Base-by-base conservation (phyloP, 2,797 vertebrate genomes). In the Gymnopithys bicolor region DNA sequence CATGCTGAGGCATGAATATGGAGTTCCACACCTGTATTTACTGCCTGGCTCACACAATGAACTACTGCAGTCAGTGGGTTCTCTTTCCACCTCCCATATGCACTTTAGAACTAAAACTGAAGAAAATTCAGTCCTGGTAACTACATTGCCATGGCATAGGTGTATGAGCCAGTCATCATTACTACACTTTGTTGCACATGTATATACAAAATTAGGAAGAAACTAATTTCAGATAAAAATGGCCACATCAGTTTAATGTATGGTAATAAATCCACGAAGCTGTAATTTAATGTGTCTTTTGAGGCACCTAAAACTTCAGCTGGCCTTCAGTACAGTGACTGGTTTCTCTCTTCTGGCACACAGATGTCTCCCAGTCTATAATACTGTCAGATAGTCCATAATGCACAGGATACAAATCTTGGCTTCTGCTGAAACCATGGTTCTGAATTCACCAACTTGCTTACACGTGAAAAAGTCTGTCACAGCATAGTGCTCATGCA, bases 21-120 rank as follows among this genome's bases (percentile, higher is more conserved):
- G 95, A 96, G 91, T 91, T 94, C 87, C 84, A 92, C 94, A 91
- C 92, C 95, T 97, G 85, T 90, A 93, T 45, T 93, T 92, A 80
- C 91, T 88, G 87, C 84, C 74, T 95, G 43, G 52, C 83, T 96
- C 76, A 67, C 76, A 94, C 95, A 91, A 67, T 62, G 76, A 94
- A 64, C 76, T 49, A 39, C 25, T 67, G 82, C 69, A 86, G 76
- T 63, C 84, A 63, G 18, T 75, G 62, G 41, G 62, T 76, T 94
- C 45, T 62, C 82, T 66, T 84, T 64, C 77, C 69, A 94, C 56
- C 81, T 85, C 73, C 84, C 46, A 56, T 39, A 19, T 1, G 11
- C 33, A 51, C 69, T 67, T 93, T 51, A 80, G 70, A 94, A 75
- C 74, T 85, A 78, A 89, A 46, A 78, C 23, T 1, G 11, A 93